These are phyloP conservation scores for Turritopsis dohrnii DNA, from an alignment of 30 jellyfish, hydroid and myxozoan species.

Conservation along the genomic window DNA sequence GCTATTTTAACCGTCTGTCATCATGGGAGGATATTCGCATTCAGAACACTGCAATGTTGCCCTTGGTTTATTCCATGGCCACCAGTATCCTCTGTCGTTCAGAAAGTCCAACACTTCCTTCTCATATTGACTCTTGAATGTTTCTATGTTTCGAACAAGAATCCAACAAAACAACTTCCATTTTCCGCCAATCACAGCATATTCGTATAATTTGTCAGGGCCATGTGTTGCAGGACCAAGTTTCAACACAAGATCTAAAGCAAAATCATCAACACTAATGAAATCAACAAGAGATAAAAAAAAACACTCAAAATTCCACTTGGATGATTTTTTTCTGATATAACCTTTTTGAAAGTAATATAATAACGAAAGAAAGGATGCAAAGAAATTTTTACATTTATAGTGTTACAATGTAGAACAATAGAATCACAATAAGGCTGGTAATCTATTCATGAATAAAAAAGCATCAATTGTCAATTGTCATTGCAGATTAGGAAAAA, in stretches of 20 bases:
- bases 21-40: neutral
- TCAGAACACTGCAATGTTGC: neutral
- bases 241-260: neutral
- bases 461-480: no score
- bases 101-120: neutral
- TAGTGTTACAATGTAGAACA: no score
- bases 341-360: no score
- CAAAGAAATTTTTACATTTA: no score
- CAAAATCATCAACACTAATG: neutral
- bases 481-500: no score
- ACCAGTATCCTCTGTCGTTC: neutral
- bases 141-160: neutral
- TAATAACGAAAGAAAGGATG: no score
- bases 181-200: neutral
- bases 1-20: neutral
- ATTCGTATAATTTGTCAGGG: neutral
- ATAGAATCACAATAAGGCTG: no score
- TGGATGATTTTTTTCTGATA: no score
- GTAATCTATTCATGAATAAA: no score
- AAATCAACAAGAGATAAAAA: neutral
- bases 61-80: constrained; percentile 14
- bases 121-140: neutral
- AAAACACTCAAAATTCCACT: neutral
- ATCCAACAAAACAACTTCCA: neutral
- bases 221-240: constrained; percentile 10